phyloP scores from a whole-genome alignment of 1,140 invertebrate species.

The Metopolophium dirhodum region DNA sequence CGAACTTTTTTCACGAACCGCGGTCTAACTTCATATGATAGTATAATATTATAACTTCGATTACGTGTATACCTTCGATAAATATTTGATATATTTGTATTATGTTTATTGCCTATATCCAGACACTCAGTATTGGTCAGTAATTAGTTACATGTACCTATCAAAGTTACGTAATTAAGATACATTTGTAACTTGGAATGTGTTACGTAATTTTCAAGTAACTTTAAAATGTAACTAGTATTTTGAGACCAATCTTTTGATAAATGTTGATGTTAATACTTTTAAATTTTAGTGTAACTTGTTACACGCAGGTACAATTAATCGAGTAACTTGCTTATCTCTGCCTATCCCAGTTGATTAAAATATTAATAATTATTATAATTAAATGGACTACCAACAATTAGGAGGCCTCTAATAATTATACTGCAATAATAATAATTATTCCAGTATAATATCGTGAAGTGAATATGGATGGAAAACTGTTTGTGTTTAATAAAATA shows the following conservation, averaged over 20 bases:
- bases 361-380: neutral
- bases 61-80: neutral
- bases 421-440: neutral
- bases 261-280: no score
- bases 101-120: no score
- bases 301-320: neutral
- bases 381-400: neutral
- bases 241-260: no score
- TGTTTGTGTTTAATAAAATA: neutral
- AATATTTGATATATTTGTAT: neutral
- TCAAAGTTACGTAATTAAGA: neutral
- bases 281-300: neutral
- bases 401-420: neutral
- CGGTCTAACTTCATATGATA: neutral
- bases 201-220: neutral
- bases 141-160: neutral
- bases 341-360: neutral
- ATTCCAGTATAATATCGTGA: neutral
- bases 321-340: no score
- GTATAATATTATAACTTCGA: neutral
- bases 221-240: no score
- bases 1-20: neutral
- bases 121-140: neutral
- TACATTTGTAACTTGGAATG: neutral
- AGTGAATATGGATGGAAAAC: neutral